These are phyloP conservation scores for Amazona vittata DNA, from an alignment of 2,113 vertebrate genomes.

Conservation along the genomic window DNA sequence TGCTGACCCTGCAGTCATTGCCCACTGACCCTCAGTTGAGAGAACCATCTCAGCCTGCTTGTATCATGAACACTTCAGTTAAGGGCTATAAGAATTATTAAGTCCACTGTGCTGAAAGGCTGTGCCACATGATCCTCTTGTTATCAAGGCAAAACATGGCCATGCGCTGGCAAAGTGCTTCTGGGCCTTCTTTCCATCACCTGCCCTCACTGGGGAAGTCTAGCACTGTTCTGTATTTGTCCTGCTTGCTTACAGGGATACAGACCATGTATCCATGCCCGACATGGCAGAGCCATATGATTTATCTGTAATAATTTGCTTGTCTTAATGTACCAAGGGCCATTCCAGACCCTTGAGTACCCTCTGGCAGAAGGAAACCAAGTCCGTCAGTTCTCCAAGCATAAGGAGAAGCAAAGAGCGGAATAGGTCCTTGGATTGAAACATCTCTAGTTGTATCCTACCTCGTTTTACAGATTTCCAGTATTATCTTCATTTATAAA, in stretches of 20 bases:
- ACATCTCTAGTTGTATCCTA: background rate
- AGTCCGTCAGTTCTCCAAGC: background rate
- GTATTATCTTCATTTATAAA: background rate
- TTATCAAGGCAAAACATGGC: background rate
- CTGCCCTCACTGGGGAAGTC: background rate
- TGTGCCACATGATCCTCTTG: background rate
- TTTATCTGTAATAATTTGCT: background rate
- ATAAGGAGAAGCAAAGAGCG: background rate
- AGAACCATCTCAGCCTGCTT: background rate
- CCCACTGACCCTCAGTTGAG: background rate
- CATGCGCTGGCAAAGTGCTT: background rate
- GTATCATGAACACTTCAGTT: background rate
- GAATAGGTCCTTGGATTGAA: background rate
- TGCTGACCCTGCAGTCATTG: rapidly evolving
- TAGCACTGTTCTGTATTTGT: background rate
- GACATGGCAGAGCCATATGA: background rate
- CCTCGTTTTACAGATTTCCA: background rate
- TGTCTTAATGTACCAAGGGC: background rate
- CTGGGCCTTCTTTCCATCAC: background rate
- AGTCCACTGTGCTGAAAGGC: background rate
- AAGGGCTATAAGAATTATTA: background rate
- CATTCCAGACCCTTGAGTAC: background rate
- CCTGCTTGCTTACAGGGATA: background rate
- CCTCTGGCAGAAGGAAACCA: background rate
- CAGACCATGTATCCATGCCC: background rate